phyloP scores from a whole-genome alignment of 2,113 vertebrate genomes.

The Mastomys natalensis region DNA sequence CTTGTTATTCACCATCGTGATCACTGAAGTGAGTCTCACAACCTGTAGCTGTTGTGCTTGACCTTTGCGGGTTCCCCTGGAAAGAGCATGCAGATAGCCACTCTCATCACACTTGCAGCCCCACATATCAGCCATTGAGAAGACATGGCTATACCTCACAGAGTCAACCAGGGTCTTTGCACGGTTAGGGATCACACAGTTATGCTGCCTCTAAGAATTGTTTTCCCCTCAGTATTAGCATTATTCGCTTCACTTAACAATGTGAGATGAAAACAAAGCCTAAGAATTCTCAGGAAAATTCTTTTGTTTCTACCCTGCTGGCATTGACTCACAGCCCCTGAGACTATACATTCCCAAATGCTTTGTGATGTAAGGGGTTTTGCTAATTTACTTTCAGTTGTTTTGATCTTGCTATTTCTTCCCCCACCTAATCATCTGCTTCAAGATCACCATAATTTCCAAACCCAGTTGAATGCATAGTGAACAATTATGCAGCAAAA shows the following conservation, averaged over 20 bases:
- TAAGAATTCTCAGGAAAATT: conserved; percentile 43
- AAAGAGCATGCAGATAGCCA: not conserved
- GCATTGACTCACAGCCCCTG: not conserved
- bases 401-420: conserved; percentile 53
- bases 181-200: not conserved
- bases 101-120: not conserved
- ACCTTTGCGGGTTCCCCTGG: not conserved
- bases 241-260: conserved; percentile 4
- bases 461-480: conserved; percentile 15
- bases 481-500: conserved; percentile 44
- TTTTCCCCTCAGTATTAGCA: not conserved
- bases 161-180: not conserved
- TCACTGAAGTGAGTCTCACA: not conserved
- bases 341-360: not conserved
- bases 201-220: not conserved
- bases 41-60: not conserved
- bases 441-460: conserved; percentile 62
- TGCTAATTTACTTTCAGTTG: conserved; percentile 58
- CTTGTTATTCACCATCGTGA: not conserved
- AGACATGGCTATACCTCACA: not conserved
- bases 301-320: conserved; percentile 38
- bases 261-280: conserved; percentile 11
- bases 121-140: not conserved
- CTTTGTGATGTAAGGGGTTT: not conserved
- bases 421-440: conserved; percentile 45